Percentiles rank a stretch among this genome's conserved stretches.
phyloP scores from a whole-genome alignment of 2,797 vertebrate genomes.

The Pseudochromis fuscus region DNA sequence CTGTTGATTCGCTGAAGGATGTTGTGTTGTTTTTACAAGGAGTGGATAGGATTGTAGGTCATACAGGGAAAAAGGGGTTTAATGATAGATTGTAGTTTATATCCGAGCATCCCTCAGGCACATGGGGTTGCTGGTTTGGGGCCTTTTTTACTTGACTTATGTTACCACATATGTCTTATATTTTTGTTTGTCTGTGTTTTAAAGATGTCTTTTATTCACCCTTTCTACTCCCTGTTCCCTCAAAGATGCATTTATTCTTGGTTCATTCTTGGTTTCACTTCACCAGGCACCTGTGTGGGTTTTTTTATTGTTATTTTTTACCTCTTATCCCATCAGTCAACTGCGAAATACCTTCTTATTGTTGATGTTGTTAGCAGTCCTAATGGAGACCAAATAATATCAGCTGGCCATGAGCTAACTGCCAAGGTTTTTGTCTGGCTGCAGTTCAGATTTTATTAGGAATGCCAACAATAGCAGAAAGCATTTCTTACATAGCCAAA shows the following conservation, averaged over 20 bases:
- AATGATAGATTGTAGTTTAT: conserved; percentile 57
- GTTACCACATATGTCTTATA: conserved; percentile 70
- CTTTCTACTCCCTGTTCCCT: conserved; percentile 35
- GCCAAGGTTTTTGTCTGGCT: conserved; percentile 55
- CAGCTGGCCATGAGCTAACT: conserved; percentile 45
- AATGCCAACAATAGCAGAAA: conserved; percentile 43
- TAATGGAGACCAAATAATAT: conserved; percentile 72
- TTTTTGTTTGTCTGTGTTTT: conserved; percentile 48
- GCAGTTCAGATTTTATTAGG: conserved; percentile 50
- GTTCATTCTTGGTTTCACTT: conserved; percentile 46
- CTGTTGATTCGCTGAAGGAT: conserved; percentile 61
- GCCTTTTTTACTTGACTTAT: conserved; percentile 74
- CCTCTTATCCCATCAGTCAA: conserved; percentile 45
- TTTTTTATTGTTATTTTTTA: too few relatives aligned
- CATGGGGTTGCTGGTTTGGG: conserved; percentile 74
- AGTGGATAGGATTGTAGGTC: conserved; percentile 43
- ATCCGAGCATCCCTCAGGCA: conserved; percentile 74
- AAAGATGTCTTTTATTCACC: conserved; percentile 41
- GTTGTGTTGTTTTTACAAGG: conserved; percentile 51
- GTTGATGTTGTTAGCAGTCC: conserved; percentile 46
- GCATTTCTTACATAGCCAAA: conserved; percentile 56
- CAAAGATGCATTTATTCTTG: conserved; percentile 31
- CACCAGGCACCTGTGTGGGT: conserved; percentile 40
- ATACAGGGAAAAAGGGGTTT: conserved; percentile 48
- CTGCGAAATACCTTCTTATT: conserved; percentile 37